Conservation (phyloP, 2,797 vertebrate species). For the Craterocephalus amniculus region DNA sequence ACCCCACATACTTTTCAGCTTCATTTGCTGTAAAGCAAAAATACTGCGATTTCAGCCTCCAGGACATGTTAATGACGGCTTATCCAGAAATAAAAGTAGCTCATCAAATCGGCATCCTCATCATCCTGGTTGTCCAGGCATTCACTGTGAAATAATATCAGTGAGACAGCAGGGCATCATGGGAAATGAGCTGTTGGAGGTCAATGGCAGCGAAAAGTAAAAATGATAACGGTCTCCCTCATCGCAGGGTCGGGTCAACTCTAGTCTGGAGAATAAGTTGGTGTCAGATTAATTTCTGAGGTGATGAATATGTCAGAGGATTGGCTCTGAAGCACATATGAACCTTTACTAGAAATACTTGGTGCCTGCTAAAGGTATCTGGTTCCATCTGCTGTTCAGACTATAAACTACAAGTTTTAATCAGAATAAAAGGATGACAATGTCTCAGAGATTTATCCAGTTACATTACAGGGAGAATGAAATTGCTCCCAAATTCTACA, state of each 20-base stretch:
- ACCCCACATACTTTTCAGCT: slow-evolving; percentile 42
- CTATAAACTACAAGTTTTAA: slow-evolving; percentile 37
- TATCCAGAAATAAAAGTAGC: slow-evolving; percentile 49
- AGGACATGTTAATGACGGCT: slow-evolving; percentile 42
- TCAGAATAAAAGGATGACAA: no score
- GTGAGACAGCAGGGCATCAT: slow-evolving; percentile 33
- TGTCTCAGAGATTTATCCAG: not conserved
- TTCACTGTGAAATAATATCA: slow-evolving; percentile 44
- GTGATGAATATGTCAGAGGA: not conserved
- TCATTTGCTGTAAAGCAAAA: slow-evolving; percentile 59
- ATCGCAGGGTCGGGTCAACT: not conserved
- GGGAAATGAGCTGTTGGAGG: slow-evolving; percentile 29
- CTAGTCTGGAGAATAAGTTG: not conserved
- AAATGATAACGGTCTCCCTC: slow-evolving; percentile 4
- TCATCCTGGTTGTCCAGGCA: slow-evolving; percentile 42
- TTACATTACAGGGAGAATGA: not conserved
- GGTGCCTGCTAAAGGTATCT: slow-evolving; percentile 28
- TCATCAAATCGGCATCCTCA: slow-evolving; percentile 51
- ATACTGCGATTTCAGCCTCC: slow-evolving; percentile 38
- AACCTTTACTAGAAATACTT: not conserved
- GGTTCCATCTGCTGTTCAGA: slow-evolving; percentile 70
- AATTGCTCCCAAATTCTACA: not conserved
- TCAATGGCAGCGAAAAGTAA: slow-evolving; percentile 17
- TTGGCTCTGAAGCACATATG: not conserved
- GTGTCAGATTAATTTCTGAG: not conserved